Evolutionary conservation across 2,113 vertebrate genomes (phyloP).

Genomic region (Synodontis membranacea): DNA sequence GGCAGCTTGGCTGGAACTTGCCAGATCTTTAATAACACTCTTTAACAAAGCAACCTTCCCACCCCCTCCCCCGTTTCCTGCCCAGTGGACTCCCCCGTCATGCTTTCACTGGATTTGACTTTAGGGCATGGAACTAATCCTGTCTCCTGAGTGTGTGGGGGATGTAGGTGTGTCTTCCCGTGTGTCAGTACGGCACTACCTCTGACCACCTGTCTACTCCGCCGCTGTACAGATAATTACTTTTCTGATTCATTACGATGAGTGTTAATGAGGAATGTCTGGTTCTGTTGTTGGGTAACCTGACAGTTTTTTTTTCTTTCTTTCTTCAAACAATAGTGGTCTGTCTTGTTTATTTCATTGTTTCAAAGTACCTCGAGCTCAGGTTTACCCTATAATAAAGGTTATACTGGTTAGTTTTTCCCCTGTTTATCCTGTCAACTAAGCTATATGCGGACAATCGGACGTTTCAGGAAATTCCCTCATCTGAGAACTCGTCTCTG

Average conservation of each 20-base stretch:
- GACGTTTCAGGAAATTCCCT: constrained; percentile 34
- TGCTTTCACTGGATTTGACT: constrained; percentile 45
- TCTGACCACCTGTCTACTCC: constrained; percentile 21
- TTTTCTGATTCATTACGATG: constrained; percentile 12
- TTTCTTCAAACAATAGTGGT: background rate
- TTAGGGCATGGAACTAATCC: constrained; percentile 44
- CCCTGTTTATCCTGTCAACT: background rate
- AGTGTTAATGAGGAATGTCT: background rate
- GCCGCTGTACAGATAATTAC: background rate
- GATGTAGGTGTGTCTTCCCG: constrained; percentile 6
- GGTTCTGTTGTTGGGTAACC: background rate
- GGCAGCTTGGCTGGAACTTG: constrained; percentile 25
- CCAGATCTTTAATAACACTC: constrained; percentile 45
- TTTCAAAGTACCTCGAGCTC: background rate
- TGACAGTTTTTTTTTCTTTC: background rate
- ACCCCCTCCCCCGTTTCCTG: constrained; percentile 41
- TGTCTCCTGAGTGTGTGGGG: constrained; percentile 17
- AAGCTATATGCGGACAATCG: background rate
- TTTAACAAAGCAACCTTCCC: constrained; percentile 34
- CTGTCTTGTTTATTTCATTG: background rate
- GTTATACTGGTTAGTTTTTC: background rate
- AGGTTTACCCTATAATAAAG: background rate
- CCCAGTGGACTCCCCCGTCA: constrained; percentile 26
- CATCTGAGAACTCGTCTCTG: constrained; percentile 24
- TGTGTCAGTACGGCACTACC: background rate